Conservation (phyloP, 2,888 invertebrate genomes). For the Sphaerophoria rueppellii region DNA sequence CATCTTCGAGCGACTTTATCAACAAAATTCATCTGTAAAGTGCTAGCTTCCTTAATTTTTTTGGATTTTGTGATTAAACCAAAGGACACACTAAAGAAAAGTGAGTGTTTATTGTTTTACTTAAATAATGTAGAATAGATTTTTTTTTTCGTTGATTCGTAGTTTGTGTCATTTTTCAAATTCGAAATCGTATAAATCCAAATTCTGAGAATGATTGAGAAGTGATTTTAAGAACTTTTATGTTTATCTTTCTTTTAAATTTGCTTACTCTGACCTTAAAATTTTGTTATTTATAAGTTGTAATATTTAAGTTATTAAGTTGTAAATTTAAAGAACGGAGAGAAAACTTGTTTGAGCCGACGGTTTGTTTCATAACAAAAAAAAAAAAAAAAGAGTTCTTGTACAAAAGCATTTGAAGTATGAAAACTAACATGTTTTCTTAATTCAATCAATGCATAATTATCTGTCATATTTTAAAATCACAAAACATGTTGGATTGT, state of each 20-base stretch:
- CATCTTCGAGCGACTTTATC: conserved; percentile 8
- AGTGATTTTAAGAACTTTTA: conserved; percentile 40
- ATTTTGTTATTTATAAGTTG: neutral
- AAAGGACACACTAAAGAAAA: neutral
- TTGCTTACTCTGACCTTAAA: neutral
- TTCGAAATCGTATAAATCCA: conserved; percentile 65
- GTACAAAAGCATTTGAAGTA: no score
- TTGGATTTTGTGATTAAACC: no score
- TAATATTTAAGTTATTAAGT: neutral
- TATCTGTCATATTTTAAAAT: no score
- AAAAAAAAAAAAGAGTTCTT: no score
- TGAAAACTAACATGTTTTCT: no score
- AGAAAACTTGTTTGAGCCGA: no score
- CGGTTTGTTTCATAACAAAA: no score
- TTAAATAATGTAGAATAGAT: neutral
- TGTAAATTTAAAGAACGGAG: no score
- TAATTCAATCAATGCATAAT: no score
- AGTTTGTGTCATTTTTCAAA: conserved; percentile 62
- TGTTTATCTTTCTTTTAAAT: neutral
- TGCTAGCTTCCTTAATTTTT: no score
- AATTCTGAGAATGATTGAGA: conserved; percentile 72
- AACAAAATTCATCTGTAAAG: neutral
- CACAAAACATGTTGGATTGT: no score
- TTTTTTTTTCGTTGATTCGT: neutral
- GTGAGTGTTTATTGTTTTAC: neutral